Conservation (phyloP, 2,888 invertebrate genomes). For the Labia minor region DNA sequence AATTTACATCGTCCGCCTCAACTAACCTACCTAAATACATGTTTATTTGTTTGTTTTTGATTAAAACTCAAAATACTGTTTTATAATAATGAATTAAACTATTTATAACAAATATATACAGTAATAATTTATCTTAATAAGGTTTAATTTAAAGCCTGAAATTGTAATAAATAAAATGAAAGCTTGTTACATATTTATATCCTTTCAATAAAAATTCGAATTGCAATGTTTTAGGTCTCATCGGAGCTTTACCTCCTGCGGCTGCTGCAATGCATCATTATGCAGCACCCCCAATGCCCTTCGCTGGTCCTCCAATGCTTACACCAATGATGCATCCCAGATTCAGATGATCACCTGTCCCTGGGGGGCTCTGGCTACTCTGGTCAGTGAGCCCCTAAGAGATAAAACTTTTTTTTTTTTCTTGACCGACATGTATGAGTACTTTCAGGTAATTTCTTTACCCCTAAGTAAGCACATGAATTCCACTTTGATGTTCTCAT, state of each 20-base stretch:
- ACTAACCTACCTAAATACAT: too few relatives aligned
- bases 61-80: too few relatives aligned
- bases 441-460: not conserved
- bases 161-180: too few relatives aligned
- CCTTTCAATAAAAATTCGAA: not conserved
- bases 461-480: conserved; percentile 2
- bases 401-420: not conserved
- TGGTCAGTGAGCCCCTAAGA: conserved; percentile 42
- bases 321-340: conserved; percentile 71
- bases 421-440: not conserved
- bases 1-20: too few relatives aligned
- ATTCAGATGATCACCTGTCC: conserved; percentile 68
- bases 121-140: too few relatives aligned
- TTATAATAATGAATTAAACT: too few relatives aligned
- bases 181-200: too few relatives aligned
- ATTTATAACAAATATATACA: too few relatives aligned
- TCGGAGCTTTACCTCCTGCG: conserved; percentile 36
- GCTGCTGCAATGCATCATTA: conserved; percentile 42
- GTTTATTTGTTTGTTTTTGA: too few relatives aligned
- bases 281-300: conserved; percentile 37
- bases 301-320: conserved; percentile 43
- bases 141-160: too few relatives aligned
- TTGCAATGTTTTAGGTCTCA: conserved; percentile 34
- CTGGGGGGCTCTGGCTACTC: conserved; percentile 45
- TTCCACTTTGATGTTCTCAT: conserved; percentile 21